Percentiles rank a stretch among this genome's conserved stretches.
Evolutionary conservation across 2,113 vertebrate genomes (phyloP).

Genomic region (Prolemur simus): DNA sequence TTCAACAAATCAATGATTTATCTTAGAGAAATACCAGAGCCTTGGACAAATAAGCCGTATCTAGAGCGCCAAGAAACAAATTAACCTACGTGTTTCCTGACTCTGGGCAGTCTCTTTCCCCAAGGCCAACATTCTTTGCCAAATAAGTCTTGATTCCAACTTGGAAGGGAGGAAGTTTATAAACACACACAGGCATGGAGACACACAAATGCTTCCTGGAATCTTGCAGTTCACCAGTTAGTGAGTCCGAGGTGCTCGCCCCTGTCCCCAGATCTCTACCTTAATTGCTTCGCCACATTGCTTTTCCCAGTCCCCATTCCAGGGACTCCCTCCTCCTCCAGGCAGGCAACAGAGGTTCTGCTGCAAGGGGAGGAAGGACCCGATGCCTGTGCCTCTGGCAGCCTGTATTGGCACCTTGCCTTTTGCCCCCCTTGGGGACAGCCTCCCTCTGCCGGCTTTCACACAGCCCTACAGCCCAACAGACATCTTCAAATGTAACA

Average conservation of each 20-base stretch:
- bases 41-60: not conserved
- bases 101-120: not conserved
- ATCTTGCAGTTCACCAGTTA: too few species aligned
- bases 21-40: conserved; percentile 30
- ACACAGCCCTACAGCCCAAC: not conserved
- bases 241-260: not conserved
- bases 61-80: not conserved
- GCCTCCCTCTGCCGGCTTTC: not conserved
- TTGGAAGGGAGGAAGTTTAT: not conserved
- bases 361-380: not conserved
- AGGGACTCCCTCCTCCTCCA: not conserved
- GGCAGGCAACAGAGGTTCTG: not conserved
- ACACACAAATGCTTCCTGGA: not conserved
- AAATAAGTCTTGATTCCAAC: conserved; percentile 44
- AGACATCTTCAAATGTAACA: not conserved
- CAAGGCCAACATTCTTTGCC: conserved; percentile 8
- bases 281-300: not conserved
- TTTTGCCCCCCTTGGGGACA: not conserved
- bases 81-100: not conserved
- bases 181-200: not conserved
- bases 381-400: not conserved
- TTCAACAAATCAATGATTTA: not conserved
- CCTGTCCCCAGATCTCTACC: not conserved
- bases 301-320: not conserved
- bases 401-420: not conserved